Evolutionary conservation across 2,797 vertebrate genomes (phyloP).

Genomic region (Cirrhinus mrigala): DNA sequence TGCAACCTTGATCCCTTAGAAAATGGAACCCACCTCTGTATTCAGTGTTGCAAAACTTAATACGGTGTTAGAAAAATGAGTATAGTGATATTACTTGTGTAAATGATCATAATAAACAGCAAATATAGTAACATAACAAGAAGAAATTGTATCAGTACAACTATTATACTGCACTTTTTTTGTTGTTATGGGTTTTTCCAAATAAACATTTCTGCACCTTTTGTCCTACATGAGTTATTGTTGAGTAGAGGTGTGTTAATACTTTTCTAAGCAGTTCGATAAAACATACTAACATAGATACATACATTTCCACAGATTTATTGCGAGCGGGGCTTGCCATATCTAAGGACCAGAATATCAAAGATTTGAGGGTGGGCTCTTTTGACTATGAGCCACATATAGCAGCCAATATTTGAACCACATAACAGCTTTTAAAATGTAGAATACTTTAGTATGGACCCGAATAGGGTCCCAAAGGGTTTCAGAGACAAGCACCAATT

Average conservation of each 20-base stretch:
- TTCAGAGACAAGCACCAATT: too few relatives aligned
- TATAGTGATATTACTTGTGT: too few relatives aligned
- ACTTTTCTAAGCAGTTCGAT: background rate
- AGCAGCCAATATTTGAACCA: background rate
- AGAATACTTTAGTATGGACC: background rate
- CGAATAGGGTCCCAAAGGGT: background rate
- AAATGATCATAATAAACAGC: too few relatives aligned
- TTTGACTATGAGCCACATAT: background rate
- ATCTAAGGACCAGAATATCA: background rate
- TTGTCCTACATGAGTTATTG: background rate
- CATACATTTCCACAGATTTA: background rate
- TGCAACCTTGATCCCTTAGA: background rate
- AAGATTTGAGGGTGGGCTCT: background rate
- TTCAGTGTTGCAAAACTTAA: background rate
- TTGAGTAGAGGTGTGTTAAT: too few relatives aligned
- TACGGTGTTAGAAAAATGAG: too few relatives aligned
- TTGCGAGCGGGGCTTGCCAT: background rate
- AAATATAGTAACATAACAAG: too few relatives aligned
- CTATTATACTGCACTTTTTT: too few relatives aligned
- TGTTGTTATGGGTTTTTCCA: too few relatives aligned
- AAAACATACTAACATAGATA: too few relatives aligned
- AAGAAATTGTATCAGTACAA: too few relatives aligned
- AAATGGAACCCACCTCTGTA: background rate
- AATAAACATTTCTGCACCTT: too few relatives aligned
- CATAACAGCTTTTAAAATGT: background rate